phyloP scores from a whole-genome alignment of 2,797 vertebrate species.

The Philypnodon macrostomus region DNA sequence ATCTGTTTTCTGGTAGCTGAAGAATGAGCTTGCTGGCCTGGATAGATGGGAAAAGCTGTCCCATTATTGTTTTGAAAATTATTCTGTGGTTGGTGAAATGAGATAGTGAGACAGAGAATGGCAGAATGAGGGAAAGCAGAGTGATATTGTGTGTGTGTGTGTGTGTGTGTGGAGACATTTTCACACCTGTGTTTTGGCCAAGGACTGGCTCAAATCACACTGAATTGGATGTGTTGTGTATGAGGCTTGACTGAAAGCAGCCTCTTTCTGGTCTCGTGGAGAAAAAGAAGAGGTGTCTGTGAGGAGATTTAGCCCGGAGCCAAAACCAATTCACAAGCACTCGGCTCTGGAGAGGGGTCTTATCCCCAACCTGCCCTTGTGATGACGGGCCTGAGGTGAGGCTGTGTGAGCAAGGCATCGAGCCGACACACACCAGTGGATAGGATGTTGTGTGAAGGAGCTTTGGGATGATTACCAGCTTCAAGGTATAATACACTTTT shows the following conservation, averaged over 20 bases:
- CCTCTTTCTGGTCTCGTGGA: conserved; percentile 49
- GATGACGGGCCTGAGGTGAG: conserved; percentile 46
- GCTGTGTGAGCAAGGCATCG: conserved; percentile 12
- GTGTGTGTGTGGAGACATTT: conserved; percentile 17
- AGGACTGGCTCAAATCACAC: conserved; percentile 52
- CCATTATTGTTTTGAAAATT: conserved; percentile 52
- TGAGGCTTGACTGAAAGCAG: conserved; percentile 50
- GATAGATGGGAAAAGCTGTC: conserved; percentile 17
- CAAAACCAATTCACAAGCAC: conserved; percentile 73
- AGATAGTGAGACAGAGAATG: conserved; percentile 32
- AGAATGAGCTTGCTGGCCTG: conserved; percentile 28
- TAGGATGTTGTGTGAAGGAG: conserved; percentile 4
- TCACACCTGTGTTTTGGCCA: conserved; percentile 64
- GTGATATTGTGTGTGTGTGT: conserved; percentile 12
- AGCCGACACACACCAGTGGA: conserved; percentile 9
- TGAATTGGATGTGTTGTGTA: conserved; percentile 57
- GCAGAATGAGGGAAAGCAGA: conserved; percentile 10
- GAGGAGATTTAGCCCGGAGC: conserved; percentile 67
- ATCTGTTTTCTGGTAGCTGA: conserved; percentile 38
- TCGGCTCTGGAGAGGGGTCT: conserved; percentile 68
- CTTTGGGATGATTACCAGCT: conserved; percentile 15
- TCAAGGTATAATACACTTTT: conserved; percentile 10
- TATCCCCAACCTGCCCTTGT: conserved; percentile 60
- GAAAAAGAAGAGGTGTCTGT: conserved; percentile 62
- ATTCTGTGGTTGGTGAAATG: conserved; percentile 47